Base-by-base conservation (phyloP, 1,140 invertebrate species). In the Apolygus lucorum region DNA sequence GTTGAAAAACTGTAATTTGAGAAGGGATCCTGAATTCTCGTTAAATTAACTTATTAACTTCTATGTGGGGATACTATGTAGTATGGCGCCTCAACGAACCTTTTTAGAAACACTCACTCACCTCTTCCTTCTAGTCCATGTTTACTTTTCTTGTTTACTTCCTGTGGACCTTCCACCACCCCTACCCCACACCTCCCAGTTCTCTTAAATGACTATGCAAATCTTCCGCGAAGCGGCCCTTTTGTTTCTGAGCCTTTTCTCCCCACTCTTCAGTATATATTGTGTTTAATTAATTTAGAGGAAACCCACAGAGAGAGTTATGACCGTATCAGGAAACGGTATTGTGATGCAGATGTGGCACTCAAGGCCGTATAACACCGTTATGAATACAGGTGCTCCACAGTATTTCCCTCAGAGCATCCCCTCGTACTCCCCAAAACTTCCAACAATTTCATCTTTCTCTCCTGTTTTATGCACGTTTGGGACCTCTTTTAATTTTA, bases 81-180 rank as follows among this genome's bases (percentile, higher is more conserved):
- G n/a, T n/a, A n/a, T n/a, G n/a, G n/a, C n/a, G n/a, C n/a, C n/a
- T n/a, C n/a, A n/a, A n/a, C n/a, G n/a, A n/a, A n/a, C n/a, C n/a
- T n/a, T n/a, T n/a, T n/a, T n/a, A n/a, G n/a, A n/a, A n/a, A n/a
- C n/a, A n/a, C n/a, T n/a, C n/a, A n/a, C n/a, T n/a, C n/a, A n/a
- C n/a, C n/a, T n/a, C n/a, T n/a, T n/a, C n/a, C n/a, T n/a, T n/a
- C n/a, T n/a, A n/a, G n/a, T 49, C 17, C 17, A 8, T 8, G 34
- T 49, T 49, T 49, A 49, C 34, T 49, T 49, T 49, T 49, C 34
- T 49, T 49, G 34, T 49, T 49, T 49, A 49, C 34, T 49, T 49
- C 34, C 34, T 8, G 8, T 49, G n/a, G 34, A 8, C 34, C 34
- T 11, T 8, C 8, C 8, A 49, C 34, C 34, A 11, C 8, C 34